These are phyloP conservation scores for Montifringilla adamsi DNA, from an alignment of 2,113 vertebrate species.

Conservation along the genomic window DNA sequence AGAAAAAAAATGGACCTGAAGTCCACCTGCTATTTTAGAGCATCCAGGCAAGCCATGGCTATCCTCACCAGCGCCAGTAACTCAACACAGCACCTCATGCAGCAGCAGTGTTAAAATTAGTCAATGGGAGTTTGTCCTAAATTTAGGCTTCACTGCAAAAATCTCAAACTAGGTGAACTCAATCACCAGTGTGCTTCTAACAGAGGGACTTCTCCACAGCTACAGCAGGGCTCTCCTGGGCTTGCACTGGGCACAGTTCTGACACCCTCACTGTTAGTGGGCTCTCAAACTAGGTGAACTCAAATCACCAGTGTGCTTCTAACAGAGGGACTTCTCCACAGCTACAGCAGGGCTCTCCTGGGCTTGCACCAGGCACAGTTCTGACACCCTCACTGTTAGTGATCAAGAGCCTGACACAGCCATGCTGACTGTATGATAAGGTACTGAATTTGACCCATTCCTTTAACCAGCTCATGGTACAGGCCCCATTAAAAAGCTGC, in stretches of 20 bases:
- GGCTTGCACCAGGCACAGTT: background rate
- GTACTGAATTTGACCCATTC: background rate
- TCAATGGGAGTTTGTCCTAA: background rate
- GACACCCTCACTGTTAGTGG: background rate
- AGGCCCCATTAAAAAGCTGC: background rate
- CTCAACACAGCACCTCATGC: background rate
- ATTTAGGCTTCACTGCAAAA: background rate
- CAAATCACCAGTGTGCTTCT: background rate
- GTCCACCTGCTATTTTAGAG: background rate
- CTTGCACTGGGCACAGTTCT: background rate
- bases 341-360: too few species aligned
- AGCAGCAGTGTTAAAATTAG: background rate
- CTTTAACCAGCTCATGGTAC: background rate
- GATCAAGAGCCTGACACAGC: background rate
- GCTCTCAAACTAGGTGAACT: too few species aligned
- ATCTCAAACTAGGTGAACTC: background rate
- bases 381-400: background rate
- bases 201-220: rapidly evolving
- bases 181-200: background rate
- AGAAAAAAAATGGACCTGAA: background rate
- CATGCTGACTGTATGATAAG: rapidly evolving
- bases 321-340: rapidly evolving
- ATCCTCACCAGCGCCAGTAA: background rate
- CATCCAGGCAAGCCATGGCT: background rate
- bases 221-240: background rate